Conservation (phyloP, 2,113 vertebrate species). For the Otolemur garnettii region DNA sequence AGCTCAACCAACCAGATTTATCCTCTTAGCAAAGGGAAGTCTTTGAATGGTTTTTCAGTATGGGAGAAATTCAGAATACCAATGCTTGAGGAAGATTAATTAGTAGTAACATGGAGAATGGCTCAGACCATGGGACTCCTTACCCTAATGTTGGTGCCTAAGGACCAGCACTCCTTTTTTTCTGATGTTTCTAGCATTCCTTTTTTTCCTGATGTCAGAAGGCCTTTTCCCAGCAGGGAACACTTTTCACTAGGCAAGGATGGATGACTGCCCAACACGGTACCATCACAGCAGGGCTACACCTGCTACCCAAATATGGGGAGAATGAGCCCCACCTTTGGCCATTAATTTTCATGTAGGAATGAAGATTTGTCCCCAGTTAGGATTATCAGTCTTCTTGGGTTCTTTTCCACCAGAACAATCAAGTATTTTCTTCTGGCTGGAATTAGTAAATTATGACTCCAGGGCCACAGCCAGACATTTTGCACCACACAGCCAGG, state of each 20-base stretch:
- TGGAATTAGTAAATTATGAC: not conserved
- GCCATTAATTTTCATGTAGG: not conserved
- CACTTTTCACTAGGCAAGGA: too few relatives aligned
- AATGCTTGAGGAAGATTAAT: not conserved
- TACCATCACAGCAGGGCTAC: too few relatives aligned
- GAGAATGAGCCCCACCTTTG: not conserved
- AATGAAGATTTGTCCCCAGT: not conserved
- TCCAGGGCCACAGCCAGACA: not conserved
- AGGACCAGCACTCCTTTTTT: too few relatives aligned
- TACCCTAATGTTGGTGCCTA: not conserved
- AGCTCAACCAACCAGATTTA: not conserved
- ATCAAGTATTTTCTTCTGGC: not conserved
- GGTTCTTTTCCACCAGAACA: not conserved
- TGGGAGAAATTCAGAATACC: not conserved
- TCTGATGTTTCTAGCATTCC: too few relatives aligned
- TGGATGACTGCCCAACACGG: not conserved
- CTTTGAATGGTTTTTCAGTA: not conserved
- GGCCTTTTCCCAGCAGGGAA: not conserved
- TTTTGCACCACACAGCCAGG: not conserved
- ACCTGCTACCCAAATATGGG: not conserved
- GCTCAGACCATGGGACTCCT: not conserved
- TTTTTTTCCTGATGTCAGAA: not conserved
- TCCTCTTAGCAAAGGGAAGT: not conserved
- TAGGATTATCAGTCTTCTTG: not conserved
- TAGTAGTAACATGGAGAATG: accelerated